Percentiles rank a stretch among this genome's conserved stretches.
Conservation (phyloP, 2,113 vertebrate genomes). For the Rhegmatorhina hoffmannsi region DNA sequence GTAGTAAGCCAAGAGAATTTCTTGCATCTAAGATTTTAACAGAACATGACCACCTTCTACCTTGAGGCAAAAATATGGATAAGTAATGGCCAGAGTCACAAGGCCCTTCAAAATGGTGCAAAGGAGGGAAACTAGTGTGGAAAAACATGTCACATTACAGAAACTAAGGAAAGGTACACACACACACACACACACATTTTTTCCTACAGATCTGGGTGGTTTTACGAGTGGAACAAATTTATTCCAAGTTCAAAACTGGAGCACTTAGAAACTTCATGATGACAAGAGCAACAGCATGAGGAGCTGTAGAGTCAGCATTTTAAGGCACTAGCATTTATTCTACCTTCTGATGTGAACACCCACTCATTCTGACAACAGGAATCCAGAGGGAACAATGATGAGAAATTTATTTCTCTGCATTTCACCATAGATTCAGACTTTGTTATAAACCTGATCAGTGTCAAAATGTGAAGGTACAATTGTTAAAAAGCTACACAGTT, state of each 20-base stretch:
- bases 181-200: background rate
- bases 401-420: slow-evolving; percentile 18
- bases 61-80: background rate
- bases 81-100: background rate
- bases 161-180: background rate
- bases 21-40: background rate
- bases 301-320: slow-evolving; percentile 7
- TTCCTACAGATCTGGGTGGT: background rate
- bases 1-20: background rate
- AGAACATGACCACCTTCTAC: background rate
- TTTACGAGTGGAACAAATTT: background rate
- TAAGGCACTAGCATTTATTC: slow-evolving; percentile 25
- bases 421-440: background rate
- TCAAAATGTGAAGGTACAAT: background rate
- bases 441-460: background rate
- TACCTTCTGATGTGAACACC: slow-evolving; percentile 20
- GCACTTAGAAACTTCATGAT: background rate
- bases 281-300: slow-evolving; percentile 17
- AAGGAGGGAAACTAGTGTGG: background rate
- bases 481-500: background rate
- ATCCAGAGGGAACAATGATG: background rate
- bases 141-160: background rate
- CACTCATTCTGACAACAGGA: slow-evolving; percentile 43
- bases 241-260: slow-evolving; percentile 24
- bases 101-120: background rate